Base-by-base conservation (phyloP, 2,888 invertebrate genomes). In the Ormia ochracea region DNA sequence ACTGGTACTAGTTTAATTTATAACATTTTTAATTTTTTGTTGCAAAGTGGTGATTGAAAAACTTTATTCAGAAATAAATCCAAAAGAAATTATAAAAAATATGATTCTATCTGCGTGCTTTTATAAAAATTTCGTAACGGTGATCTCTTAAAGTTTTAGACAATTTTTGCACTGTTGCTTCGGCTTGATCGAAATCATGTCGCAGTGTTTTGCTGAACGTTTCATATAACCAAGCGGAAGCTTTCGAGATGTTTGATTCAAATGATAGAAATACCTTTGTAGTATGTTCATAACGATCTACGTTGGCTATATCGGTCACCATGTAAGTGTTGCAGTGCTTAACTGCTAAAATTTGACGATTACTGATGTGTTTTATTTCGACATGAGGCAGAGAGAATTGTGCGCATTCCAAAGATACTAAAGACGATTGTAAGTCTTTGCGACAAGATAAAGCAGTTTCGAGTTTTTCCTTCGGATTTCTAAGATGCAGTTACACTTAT, bases 1-100 rank as follows among this genome's bases (percentile, higher is more conserved):
- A 93, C 89, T 98, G 97, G 97, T 98, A 98, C 91, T 98, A 92
- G 78, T 12, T 19, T 1, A 38, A 56, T 28, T 56, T 31, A 23
- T 19, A 43, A 41, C 1, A 0, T 48, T 6, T 26, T 9, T 43
- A 58, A 41, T 14, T 14, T 56, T 23, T 63, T 70, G 54, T 78
- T 82, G 80, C 63, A 79, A 76, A 81, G 69, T 59, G 61, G 73
- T 68, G 69, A 69, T 69, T 52, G 38, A 78, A 43, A 63, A 54
- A 28, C 21, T 82, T 75, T 80, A 66, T 70, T 50, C 74, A 65
- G 65, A 61, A 17, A 45, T 43, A 73, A 79, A 38, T 41, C 19
- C 68, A 48, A 48, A 1, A 52, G 76, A 68, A 69, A 59, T 36
- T 72, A 43, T 23, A 50, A 68, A 56, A 4, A 14, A 0, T n/a